Conservation (phyloP, 2,888 invertebrate genomes). For the Liposcelis brunnea region DNA sequence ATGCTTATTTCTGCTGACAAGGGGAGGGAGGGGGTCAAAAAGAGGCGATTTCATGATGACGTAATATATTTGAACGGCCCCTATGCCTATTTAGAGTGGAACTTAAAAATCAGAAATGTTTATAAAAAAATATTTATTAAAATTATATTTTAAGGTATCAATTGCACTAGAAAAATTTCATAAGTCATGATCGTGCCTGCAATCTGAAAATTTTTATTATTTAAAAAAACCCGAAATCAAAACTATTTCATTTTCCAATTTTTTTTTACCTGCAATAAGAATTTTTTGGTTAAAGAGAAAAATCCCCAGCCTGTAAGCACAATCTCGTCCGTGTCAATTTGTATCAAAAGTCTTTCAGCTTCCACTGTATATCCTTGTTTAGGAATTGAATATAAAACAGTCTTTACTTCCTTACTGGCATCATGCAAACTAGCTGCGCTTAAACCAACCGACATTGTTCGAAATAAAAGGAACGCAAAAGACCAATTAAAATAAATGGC, state of each 20-base stretch:
- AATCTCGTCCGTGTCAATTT: constrained; percentile 10
- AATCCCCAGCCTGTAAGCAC: constrained; percentile 11
- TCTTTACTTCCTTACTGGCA: constrained; percentile 34
- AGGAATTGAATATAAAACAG: constrained; percentile 40
- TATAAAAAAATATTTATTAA: no score
- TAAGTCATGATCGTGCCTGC: constrained; percentile 41
- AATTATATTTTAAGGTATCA: no score
- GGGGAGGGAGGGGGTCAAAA: no score
- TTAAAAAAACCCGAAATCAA: no score
- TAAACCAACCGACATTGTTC: constrained; percentile 41
- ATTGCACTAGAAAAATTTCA: constrained; percentile 36
- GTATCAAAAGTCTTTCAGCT: constrained; percentile 20
- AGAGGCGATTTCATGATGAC: no score
- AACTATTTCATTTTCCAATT: background rate
- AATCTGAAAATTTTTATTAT: constrained; percentile 27
- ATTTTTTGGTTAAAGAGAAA: constrained; percentile 12
- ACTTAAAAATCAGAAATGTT: no score
- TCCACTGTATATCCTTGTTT: constrained; percentile 40
- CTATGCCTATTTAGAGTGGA: no score
- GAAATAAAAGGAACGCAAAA: constrained; percentile 38
- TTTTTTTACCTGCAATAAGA: constrained; percentile 11
- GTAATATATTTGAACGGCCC: no score
- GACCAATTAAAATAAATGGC: constrained; percentile 42
- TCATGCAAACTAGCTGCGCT: constrained; percentile 39
- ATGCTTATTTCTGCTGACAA: no score